These are phyloP conservation scores for Neodiprion fabricii DNA, from an alignment of 1,140 invertebrate species.

Conservation along the genomic window DNA sequence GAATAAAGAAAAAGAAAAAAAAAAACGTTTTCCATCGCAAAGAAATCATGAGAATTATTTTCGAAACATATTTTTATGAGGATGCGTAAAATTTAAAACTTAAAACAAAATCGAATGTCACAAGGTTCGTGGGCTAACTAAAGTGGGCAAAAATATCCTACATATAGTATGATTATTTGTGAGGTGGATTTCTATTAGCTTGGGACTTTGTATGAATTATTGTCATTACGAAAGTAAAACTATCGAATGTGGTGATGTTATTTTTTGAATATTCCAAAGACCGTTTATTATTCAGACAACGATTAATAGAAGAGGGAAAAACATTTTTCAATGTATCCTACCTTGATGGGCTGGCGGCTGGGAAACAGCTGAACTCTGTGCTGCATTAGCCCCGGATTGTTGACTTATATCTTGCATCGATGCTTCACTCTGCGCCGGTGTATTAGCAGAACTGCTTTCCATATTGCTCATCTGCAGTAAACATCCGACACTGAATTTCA, in stretches of 20 bases:
- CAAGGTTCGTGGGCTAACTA: too few species aligned
- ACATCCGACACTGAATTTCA: not conserved
- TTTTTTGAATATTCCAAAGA: too few species aligned
- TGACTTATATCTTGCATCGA: slow-evolving; percentile 54
- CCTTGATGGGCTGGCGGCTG: slow-evolving; percentile 55
- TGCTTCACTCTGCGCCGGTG: slow-evolving; percentile 51
- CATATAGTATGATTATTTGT: too few species aligned
- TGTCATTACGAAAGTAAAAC: not conserved
- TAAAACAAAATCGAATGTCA: too few species aligned
- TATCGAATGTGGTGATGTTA: not conserved
- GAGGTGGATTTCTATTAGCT: too few species aligned
- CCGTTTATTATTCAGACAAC: not conserved
- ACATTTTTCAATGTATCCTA: slow-evolving; percentile 35
- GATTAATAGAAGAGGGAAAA: not conserved
- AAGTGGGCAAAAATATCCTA: too few species aligned
- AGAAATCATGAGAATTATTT: too few species aligned
- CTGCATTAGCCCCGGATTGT: slow-evolving; percentile 46
- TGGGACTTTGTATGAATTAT: too few species aligned
- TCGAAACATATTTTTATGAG: too few species aligned
- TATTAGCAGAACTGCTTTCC: slow-evolving; percentile 52
- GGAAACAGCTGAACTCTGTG: slow-evolving; percentile 47
- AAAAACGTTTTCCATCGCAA: too few species aligned
- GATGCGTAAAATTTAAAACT: too few species aligned
- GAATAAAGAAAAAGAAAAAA: too few species aligned
- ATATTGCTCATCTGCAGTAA: slow-evolving; percentile 55